Evolutionary conservation across 64 coral and sea anemone species (phyloP).

Genomic region (Acropora yongei): DNA sequence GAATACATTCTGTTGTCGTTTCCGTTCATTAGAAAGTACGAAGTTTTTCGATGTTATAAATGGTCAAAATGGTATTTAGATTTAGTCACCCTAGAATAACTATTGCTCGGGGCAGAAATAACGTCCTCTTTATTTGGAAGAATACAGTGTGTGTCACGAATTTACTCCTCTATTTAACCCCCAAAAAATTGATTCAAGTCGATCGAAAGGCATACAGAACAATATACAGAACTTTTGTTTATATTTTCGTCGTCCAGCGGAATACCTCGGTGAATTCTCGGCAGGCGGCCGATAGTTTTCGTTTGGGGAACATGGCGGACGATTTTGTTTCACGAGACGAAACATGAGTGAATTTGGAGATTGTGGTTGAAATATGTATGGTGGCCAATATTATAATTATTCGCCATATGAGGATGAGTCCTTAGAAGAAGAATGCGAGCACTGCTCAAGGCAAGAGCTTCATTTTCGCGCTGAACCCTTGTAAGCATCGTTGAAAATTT

Average conservation of each 20-base stretch:
- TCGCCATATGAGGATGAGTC: constrained; percentile 77
- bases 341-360: constrained; percentile 83
- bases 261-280: background rate
- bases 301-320: constrained; percentile 80
- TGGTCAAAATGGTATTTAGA: too few relatives aligned
- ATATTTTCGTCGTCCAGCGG: background rate
- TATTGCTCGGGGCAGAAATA: too few relatives aligned
- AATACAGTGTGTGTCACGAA: too few relatives aligned
- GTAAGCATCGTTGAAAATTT: constrained; percentile 37
- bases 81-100: too few relatives aligned
- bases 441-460: constrained; percentile 67
- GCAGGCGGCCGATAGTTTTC: constrained; percentile 67
- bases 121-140: too few relatives aligned
- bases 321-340: constrained; percentile 34
- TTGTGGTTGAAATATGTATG: constrained; percentile 85
- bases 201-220: too few relatives aligned
- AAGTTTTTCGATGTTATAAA: too few relatives aligned
- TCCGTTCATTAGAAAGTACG: background rate
- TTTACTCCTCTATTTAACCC: too few relatives aligned
- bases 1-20: background rate
- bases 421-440: constrained; percentile 67
- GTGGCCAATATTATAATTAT: constrained; percentile 81
- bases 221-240: background rate
- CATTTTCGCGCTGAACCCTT: constrained; percentile 69
- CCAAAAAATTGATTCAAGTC: too few relatives aligned